Percentiles rank a stretch among this genome's conserved stretches.
Evolutionary conservation across 2,113 vertebrate species (phyloP).

Genomic region (Accipiter virgatus): DNA sequence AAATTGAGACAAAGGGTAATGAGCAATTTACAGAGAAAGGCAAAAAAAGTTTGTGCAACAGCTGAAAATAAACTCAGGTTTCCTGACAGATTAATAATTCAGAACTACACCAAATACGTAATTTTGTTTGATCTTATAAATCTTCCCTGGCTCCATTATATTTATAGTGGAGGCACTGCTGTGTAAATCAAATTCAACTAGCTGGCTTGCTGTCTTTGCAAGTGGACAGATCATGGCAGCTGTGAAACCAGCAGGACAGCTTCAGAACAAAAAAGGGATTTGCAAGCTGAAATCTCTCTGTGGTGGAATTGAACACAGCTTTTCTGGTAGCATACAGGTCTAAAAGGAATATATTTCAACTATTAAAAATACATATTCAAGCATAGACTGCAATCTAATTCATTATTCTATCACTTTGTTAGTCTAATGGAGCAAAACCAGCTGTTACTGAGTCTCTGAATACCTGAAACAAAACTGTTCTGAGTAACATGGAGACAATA

Average conservation of each 20-base stretch:
- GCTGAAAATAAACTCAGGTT: neutral
- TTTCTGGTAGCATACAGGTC: neutral
- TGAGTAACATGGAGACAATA: conserved; percentile 19
- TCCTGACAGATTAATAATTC: neutral
- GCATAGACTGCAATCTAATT: conserved; percentile 8
- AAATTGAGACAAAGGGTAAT: neutral
- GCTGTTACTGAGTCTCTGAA: conserved; percentile 53
- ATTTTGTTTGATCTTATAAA: neutral
- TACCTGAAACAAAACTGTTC: conserved; percentile 43
- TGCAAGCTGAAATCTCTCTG: neutral
- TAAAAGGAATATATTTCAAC: neutral
- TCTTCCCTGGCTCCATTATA: neutral
- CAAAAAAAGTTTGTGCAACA: neutral
- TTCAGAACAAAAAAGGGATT: neutral
- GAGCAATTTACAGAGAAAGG: neutral
- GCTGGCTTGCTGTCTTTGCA: neutral
- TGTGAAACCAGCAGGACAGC: neutral
- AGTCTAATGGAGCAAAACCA: conserved; percentile 55
- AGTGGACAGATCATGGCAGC: neutral
- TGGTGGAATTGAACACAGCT: neutral
- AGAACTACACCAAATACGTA: neutral
- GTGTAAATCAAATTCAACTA: neutral
- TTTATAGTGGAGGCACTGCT: neutral
- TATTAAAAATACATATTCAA: conserved; percentile 6
- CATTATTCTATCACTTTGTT: conserved; percentile 56